Base-by-base conservation (phyloP, 2,113 vertebrate species). In the Fukomys damarensis region DNA sequence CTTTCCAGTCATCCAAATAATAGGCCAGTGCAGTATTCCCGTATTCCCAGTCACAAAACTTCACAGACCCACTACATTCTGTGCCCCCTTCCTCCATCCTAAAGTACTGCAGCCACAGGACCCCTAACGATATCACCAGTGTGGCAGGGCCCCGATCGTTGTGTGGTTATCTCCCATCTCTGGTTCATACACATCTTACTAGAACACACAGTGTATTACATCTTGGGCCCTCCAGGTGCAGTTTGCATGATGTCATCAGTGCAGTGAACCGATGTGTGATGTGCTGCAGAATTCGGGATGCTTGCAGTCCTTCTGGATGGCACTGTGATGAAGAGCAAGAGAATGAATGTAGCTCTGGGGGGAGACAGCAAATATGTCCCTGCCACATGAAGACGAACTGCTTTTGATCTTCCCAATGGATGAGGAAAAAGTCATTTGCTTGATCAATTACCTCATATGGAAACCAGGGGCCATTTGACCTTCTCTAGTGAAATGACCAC, bases 391-490 rank as follows among this genome's bases (percentile, higher is more conserved):
- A 59, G 91, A 93, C 7, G 72, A 88, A 41, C 43, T 58, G 83
- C 38, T 77, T 79, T 65, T 70, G 43, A 72, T 87, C 65, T 14
- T 95, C 19, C 70, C 54, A 28, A 1, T 30, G 46, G 54, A 66
- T 22, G 86, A 52, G 24, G 41, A 81, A 74, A 41, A 70, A 92
- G 54, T 5, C 59, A 19, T 82, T 88, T 86, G 58, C 86, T 56
- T 94, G 83, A 86, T 92, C 91, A 86, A 56, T 35, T 38, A 58
- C 77, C 77, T 93, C 77, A 22, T 8, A 14, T 9, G 7, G 41
- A 66, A 41, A 38, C 65, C 70, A 90, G 81, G 84, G 86, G 89
- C 54, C 52, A 2, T 66, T 46, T 85, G 86, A 89, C 95, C 95
- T 82, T 20, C 77, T 93, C 52, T 61, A 56, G 81, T 28, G 41